Percentiles rank a stretch among this genome's conserved stretches.
Evolutionary conservation across 1,140 invertebrate genomes (phyloP).

Genomic region (Radopholus similis): DNA sequence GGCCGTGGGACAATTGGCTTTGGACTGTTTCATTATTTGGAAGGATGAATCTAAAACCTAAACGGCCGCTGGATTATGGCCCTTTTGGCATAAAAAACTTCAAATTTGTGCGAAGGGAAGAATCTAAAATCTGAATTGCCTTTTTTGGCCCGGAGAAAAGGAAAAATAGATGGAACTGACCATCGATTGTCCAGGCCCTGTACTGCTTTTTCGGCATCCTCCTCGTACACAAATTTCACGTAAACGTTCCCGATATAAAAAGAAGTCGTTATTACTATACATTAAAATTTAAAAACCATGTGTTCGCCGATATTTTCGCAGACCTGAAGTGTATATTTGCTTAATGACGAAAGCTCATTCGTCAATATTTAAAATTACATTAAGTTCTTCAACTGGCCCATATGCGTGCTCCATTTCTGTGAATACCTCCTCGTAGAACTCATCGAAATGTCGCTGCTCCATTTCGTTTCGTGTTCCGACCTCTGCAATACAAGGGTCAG

Average conservation of each 20-base stretch:
- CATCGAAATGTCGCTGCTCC: constrained; percentile 97
- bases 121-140: background rate
- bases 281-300: constrained; percentile 62
- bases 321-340: constrained; percentile 63
- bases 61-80: background rate
- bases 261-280: background rate
- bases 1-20: too few relatives aligned
- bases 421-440: constrained; percentile 93
- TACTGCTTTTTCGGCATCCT: constrained; percentile 94
- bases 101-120: too few relatives aligned
- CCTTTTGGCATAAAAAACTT: background rate
- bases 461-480: constrained; percentile 76
- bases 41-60: background rate
- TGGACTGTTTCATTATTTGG: background rate
- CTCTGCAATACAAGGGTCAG: too few relatives aligned
- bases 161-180: constrained; percentile 59
- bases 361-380: constrained; percentile 11
- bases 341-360: background rate
- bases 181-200: constrained; percentile 94
- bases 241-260: constrained; percentile 47
- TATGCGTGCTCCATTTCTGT: constrained; percentile 21
- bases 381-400: constrained; percentile 27
- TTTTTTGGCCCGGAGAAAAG: too few relatives aligned
- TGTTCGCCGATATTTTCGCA: constrained; percentile 98
- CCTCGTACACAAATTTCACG: constrained; percentile 82